phyloP scores from a whole-genome alignment of 2,888 invertebrate species.

The Stenichneumon culpator region DNA sequence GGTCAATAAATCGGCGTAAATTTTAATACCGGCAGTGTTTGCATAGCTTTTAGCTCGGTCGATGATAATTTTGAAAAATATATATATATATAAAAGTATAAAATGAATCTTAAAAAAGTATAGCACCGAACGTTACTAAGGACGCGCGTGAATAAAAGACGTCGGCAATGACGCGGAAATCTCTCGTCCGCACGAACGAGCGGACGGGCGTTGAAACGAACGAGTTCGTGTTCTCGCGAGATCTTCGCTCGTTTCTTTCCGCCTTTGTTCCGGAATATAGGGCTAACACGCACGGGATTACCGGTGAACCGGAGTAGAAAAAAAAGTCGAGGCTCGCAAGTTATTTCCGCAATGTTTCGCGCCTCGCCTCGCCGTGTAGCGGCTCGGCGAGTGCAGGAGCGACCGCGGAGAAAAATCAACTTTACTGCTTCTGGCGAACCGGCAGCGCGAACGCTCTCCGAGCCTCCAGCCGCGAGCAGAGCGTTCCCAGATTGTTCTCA shows the following conservation, averaged over 20 bases:
- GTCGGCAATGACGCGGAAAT: conserved; percentile 50
- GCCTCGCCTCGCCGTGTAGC: conserved; percentile 38
- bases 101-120: neutral
- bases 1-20: neutral
- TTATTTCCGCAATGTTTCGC: conserved; percentile 67
- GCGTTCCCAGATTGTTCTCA: conserved; percentile 66
- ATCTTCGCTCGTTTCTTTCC: conserved; percentile 43
- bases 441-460: conserved; percentile 35
- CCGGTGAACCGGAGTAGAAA: conserved; percentile 46
- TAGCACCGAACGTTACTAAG: neutral
- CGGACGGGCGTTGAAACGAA: conserved; percentile 36
- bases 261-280: conserved; percentile 45
- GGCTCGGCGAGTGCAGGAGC: neutral
- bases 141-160: conserved; percentile 15
- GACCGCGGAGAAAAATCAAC: conserved; percentile 60
- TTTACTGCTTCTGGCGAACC: conserved; percentile 55
- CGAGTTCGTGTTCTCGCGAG: conserved; percentile 31
- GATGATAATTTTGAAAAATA: neutral
- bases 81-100: neutral
- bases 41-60: neutral
- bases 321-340: conserved; percentile 51
- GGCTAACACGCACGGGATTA: conserved; percentile 52
- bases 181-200: conserved; percentile 35
- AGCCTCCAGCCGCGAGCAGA: conserved; percentile 36
- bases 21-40: neutral